phyloP scores from a whole-genome alignment of 2,797 vertebrate genomes.

The Serranus cabrilla region DNA sequence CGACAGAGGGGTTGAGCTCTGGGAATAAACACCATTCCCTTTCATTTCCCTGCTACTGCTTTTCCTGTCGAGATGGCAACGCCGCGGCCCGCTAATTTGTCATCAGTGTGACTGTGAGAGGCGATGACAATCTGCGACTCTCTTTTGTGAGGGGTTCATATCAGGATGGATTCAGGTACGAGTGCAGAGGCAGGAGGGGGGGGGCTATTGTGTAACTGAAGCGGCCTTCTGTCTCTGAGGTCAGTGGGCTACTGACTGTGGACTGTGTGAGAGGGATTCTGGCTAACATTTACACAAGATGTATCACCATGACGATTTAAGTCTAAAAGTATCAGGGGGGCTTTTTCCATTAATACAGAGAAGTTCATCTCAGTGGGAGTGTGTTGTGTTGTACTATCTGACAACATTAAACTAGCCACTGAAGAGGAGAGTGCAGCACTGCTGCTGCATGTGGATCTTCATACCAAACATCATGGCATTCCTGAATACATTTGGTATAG shows the following conservation, averaged over 20 bases:
- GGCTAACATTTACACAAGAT: not conserved
- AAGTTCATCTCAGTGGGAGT: not conserved
- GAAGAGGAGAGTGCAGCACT: not conserved
- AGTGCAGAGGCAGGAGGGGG: constrained; percentile 2
- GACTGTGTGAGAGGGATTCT: not conserved
- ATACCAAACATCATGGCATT: not conserved
- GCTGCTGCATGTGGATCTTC: not conserved
- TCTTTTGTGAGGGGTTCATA: constrained; percentile 60
- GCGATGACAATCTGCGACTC: constrained; percentile 71
- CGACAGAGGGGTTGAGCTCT: constrained; percentile 82
- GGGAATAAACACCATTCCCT: constrained; percentile 86
- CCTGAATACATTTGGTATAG: not conserved
- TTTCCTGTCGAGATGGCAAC: constrained; percentile 80
- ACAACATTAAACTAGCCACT: not conserved
- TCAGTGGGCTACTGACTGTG: not conserved
- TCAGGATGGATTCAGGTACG: constrained; percentile 59
- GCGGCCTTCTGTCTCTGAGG: constrained; percentile 12
- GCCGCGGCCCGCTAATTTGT: constrained; percentile 76
- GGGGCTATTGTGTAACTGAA: constrained; percentile 9
- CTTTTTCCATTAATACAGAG: not conserved
- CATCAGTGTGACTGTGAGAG: constrained; percentile 69
- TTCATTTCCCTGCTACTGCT: constrained; percentile 81
- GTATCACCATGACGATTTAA: not conserved
- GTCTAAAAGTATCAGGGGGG: not conserved
- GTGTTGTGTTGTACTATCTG: not conserved